Base-by-base conservation (phyloP, 2,797 vertebrate genomes). In the Sebastes aleutianus region DNA sequence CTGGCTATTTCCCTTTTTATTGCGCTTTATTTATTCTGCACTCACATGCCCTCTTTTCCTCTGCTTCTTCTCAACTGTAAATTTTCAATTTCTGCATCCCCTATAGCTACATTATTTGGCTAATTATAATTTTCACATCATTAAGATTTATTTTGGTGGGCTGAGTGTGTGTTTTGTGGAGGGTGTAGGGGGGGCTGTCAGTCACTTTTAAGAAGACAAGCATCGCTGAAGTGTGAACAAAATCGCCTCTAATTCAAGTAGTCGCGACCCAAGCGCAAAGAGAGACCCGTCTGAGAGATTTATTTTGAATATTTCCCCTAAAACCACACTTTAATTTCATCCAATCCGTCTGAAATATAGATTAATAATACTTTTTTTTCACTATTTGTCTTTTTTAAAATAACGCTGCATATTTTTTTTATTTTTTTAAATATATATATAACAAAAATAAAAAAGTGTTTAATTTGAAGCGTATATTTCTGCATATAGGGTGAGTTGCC, bases 171-270 rank as follows among this genome's bases (percentile, higher is more conserved):
- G 39, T 50, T 16, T 83, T 91, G 20, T 84, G 91, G n/a, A 54
- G 18, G 5, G 12, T 24, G 31, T 9, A 6, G 36, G 22, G 36
- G 32, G 36, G 32, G 72, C 93, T 97, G 96, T 96, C 96, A 96
- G 93, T 97, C 96, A 96, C 96, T 97, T 97, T 96, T 96, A 97
- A 96, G 96, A 95, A 96, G 96, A 97, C 95, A 96, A 95, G 95
- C 96, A 95, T 93, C 95, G 95, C 93, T 97, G 96, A 96, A 96
- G 97, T 97, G 97, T 97, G 96, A 97, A 96, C 39, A 59, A 96
- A 97, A 97, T 96, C 94, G 95, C 93, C 95, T 96, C 95, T 96
- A 96, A 80, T 74, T 80, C 79, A 74, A 70, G 31, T 24, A 18
- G 96, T 96, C 93, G 95, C 96, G 96, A 94, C 94, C 94, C 95